phyloP scores from a whole-genome alignment of 2,797 vertebrate species.

The Poliocrania exsul region DNA sequence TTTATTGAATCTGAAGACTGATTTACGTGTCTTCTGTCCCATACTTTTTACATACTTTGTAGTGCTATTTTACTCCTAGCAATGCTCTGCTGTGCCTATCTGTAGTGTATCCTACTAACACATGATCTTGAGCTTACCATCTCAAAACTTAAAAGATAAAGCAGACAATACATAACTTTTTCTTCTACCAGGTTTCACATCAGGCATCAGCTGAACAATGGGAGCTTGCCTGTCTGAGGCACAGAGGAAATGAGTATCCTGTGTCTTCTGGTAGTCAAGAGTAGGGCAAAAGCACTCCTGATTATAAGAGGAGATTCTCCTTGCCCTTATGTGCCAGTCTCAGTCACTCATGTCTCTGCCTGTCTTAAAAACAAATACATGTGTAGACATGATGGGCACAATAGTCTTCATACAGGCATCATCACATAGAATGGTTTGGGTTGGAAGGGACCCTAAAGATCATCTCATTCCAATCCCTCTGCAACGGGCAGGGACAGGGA shows the following conservation, averaged over 20 bases:
- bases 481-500: no score
- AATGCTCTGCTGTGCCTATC: not conserved
- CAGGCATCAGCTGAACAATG: not conserved
- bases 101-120: not conserved
- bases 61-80: not conserved
- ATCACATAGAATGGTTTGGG: not conserved
- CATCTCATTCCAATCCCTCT: not conserved
- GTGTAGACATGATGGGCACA: not conserved
- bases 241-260: not conserved
- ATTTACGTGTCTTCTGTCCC: not conserved
- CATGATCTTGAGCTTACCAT: not conserved
- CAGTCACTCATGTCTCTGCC: not conserved
- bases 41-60: not conserved
- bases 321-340: not conserved
- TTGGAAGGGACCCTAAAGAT: not conserved
- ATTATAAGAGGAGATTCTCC: not conserved
- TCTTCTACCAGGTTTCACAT: not conserved
- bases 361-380: not conserved
- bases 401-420: not conserved
- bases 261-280: not conserved
- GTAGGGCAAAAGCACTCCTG: not conserved
- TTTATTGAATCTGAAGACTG: not conserved
- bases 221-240: not conserved
- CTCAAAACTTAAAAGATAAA: not conserved
- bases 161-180: not conserved